Evolutionary conservation across 2,113 vertebrate species (phyloP).

Genomic region (Montifringilla adamsi): DNA sequence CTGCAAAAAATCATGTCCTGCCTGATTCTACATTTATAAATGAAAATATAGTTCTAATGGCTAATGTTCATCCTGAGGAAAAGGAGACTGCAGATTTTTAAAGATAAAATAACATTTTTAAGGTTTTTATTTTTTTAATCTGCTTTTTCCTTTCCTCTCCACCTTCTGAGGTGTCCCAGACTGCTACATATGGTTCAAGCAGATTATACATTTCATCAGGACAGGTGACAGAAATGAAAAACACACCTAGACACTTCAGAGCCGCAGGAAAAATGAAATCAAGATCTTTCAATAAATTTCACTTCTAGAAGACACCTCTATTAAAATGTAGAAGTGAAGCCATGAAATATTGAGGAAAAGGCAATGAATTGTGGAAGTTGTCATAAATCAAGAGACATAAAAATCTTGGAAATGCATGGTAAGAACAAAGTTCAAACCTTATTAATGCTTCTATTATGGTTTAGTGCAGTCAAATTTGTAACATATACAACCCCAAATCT

Average conservation of each 20-base stretch:
- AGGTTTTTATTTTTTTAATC: not conserved
- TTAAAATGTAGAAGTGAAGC: slow-evolving; percentile 11
- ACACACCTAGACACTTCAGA: not conserved
- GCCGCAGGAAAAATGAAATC: slow-evolving; percentile 1
- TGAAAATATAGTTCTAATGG: not conserved
- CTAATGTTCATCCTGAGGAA: not conserved
- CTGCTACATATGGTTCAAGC: not conserved
- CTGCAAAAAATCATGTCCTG: not conserved
- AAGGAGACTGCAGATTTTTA: not conserved
- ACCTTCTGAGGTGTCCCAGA: not conserved
- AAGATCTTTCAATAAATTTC: slow-evolving; percentile 43
- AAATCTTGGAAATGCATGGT: not conserved
- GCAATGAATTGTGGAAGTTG: slow-evolving; percentile 15
- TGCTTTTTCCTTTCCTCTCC: not conserved
- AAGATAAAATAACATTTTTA: not conserved
- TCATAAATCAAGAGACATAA: not conserved
- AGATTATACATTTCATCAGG: not conserved
- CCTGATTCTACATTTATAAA: not conserved
- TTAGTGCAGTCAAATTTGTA: not conserved
- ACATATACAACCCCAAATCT: not conserved
- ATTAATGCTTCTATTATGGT: not conserved
- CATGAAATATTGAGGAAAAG: slow-evolving; percentile 35
- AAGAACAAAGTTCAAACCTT: slow-evolving; percentile 15
- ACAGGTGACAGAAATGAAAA: slow-evolving; percentile 38
- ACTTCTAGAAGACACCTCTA: slow-evolving; percentile 17